Evolutionary conservation across 2,113 vertebrate genomes (phyloP).

Genomic region (Chloropsis hardwickii): DNA sequence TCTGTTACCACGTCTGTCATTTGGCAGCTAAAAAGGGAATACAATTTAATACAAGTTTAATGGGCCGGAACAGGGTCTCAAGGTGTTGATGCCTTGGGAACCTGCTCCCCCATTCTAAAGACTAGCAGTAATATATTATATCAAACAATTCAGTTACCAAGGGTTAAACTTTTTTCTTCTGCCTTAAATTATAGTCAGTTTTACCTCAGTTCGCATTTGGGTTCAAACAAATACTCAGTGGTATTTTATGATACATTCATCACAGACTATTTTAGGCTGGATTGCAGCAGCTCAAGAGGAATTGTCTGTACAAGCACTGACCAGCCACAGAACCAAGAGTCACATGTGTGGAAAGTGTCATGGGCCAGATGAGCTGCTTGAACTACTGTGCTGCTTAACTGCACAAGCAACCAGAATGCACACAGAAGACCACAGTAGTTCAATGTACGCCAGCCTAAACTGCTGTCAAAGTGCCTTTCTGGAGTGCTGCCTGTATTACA

Average conservation of each 20-base stretch:
- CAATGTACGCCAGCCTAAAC: background rate
- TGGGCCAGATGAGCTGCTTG: background rate
- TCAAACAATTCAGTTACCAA: background rate
- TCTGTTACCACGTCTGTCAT: background rate
- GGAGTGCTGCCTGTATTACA: background rate
- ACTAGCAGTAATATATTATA: background rate
- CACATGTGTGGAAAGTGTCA: background rate
- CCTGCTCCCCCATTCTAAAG: background rate
- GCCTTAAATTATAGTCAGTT: background rate
- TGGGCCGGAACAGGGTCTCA: background rate
- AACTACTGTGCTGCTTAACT: background rate
- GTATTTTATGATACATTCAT: background rate
- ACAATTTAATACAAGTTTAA: background rate
- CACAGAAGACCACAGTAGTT: rapidly evolving
- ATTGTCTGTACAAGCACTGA: background rate
- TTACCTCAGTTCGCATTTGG: background rate
- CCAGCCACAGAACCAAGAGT: background rate
- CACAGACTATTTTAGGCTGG: background rate
- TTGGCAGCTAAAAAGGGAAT: background rate
- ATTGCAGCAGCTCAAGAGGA: background rate
- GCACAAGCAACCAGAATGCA: background rate
- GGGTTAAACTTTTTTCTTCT: background rate
- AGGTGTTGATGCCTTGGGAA: background rate
- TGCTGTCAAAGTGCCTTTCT: background rate
- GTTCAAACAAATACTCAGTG: background rate